These are phyloP conservation scores for Melanerpes formicivorus DNA, from an alignment of 2,113 vertebrate species.

Conservation along the genomic window DNA sequence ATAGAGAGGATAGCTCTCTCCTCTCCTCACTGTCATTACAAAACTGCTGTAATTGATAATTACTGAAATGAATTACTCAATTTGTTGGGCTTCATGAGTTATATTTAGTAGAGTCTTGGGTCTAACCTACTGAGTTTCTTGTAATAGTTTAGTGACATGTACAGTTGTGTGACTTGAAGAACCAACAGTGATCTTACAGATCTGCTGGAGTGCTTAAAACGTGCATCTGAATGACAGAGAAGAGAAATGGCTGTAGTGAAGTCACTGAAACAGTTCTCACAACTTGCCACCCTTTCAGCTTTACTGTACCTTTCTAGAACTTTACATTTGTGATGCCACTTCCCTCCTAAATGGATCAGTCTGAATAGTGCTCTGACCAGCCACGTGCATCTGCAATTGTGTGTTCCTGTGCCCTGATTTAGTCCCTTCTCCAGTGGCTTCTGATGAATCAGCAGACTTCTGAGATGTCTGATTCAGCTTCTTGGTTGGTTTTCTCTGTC, in stretches of 20 bases:
- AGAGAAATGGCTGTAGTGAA: background rate
- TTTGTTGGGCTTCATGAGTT: background rate
- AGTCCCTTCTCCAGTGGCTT: background rate
- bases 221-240: rapidly evolving
- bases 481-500: background rate
- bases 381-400: background rate
- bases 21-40: background rate
- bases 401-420: background rate
- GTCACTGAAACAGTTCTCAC: background rate
- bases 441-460: background rate
- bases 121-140: background rate
- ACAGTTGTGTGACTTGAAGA: background rate
- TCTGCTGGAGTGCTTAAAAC: background rate
- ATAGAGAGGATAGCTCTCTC: background rate
- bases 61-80: background rate
- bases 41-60: background rate
- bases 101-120: background rate
- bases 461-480: background rate
- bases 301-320: background rate
- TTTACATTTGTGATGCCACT: background rate
- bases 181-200: background rate
- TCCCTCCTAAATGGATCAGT: background rate
- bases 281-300: background rate
- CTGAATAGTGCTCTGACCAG: background rate
- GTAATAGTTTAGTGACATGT: background rate